Base-by-base conservation (phyloP, 2,113 vertebrate species). In the Oophaga pumilio region DNA sequence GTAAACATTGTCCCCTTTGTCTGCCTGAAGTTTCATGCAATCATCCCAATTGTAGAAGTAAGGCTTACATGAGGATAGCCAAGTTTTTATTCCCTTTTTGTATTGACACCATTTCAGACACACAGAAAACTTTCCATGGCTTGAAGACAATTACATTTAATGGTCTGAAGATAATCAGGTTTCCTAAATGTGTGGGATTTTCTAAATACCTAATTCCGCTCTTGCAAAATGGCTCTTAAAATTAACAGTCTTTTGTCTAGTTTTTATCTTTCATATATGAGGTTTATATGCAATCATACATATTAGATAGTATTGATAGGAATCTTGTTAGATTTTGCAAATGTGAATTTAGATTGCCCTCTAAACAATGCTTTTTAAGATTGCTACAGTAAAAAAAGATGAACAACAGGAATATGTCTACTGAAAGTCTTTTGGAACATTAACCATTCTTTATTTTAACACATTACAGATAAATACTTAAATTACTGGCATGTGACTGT, bases 1-100 rank as follows among this genome's bases (percentile, higher is more conserved):
- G 74, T 78, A 86, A 86, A 86, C 77, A 80, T 7, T 66, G 83
- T 62, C 64, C 74, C 49, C 33, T 77, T 69, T 81, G 76, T 71
- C 76, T 56, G 60, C n/a, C 64, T 24, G 71, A 86, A 78, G 69
- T 28, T n/a, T 43, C 50, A 56, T 69, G 76, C 62, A 86, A 77
- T 86, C 71, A 57, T 71, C 73, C 43, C 22, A 18, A 26, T 52
- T 28, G 79, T 57, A 28, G 52, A 59, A 20, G 33, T 43, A 22
- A 18, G 11, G 50, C 60, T 49, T 50, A 50, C 53, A 78, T 66
- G 56, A 68, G n/a, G 74, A 86, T 69, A 28, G 24, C 76, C 49
- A 68, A 49, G 17, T n/a, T 24, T 80, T 24, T 26, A 71, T 80
- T 87, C 56, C n/a, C 13, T 28, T 81, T 87, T 56, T 77, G 22